Percentiles rank a stretch among this genome's conserved stretches.
Conservation (phyloP, 2,797 vertebrate genomes). For the Saxicola maurus region DNA sequence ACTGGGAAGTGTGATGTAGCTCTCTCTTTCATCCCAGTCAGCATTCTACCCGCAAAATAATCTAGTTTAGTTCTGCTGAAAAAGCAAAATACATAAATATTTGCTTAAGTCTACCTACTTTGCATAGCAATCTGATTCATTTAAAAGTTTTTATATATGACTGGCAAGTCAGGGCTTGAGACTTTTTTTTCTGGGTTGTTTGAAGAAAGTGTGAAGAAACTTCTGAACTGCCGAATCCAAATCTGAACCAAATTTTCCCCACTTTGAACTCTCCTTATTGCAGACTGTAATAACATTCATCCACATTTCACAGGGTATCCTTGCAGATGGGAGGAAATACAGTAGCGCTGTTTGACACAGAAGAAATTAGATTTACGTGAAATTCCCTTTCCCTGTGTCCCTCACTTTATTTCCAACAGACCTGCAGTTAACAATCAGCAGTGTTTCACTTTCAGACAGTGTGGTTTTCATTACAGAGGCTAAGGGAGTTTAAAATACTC, state of each 20-base stretch:
- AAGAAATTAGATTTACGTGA: constrained; percentile 67
- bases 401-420: constrained; percentile 58
- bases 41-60: constrained; percentile 13
- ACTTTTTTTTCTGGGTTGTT: neutral
- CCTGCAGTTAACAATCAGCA: constrained; percentile 52
- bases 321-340: constrained; percentile 50
- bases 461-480: constrained; percentile 63
- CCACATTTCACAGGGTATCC: constrained; percentile 48
- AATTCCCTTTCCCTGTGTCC: constrained; percentile 53
- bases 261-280: constrained; percentile 50
- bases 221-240: constrained; percentile 50
- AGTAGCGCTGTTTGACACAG: constrained; percentile 63
- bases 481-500: constrained; percentile 42
- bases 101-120: constrained; percentile 40
- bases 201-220: constrained; percentile 56
- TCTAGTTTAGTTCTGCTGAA: constrained; percentile 41
- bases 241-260: constrained; percentile 50
- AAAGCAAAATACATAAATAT: constrained; percentile 28
- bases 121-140: constrained; percentile 18
- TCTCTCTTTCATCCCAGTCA: constrained; percentile 28
- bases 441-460: constrained; percentile 49
- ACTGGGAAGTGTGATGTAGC: neutral
- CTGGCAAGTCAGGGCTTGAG: constrained; percentile 4
- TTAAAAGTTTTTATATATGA: neutral
- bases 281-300: constrained; percentile 58